Evolutionary conservation across 2,797 vertebrate species (phyloP).

Genomic region (Kryptopterus vitreolus): DNA sequence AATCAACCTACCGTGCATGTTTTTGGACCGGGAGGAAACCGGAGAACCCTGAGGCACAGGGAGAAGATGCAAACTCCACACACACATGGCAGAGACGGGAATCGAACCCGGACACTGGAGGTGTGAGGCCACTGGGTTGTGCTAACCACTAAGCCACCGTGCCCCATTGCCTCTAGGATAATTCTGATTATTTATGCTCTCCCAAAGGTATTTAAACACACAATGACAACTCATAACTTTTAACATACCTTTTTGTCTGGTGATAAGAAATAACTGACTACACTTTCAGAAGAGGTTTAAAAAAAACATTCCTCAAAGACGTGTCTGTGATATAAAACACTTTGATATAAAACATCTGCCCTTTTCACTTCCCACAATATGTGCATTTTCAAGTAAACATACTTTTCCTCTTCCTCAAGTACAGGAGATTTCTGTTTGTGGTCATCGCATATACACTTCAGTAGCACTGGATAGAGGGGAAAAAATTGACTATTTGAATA

Average conservation of each 20-base stretch:
- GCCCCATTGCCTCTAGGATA: no score
- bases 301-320: not conserved
- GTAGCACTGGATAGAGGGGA: not conserved
- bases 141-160: no score
- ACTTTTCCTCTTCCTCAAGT: not conserved
- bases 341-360: not conserved
- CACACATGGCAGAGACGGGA: no score
- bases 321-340: not conserved
- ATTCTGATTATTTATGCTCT: not conserved
- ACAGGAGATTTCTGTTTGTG: not conserved
- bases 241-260: not conserved
- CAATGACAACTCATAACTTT: not conserved
- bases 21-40: no score
- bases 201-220: not conserved
- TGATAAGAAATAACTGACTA: not conserved
- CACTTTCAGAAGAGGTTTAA: not conserved
- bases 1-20: no score
- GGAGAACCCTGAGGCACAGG: no score
- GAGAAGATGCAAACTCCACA: no score
- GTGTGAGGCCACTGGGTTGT: no score
- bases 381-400: not conserved
- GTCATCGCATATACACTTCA: not conserved
- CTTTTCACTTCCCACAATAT: not conserved
- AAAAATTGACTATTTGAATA: conserved; percentile 1
- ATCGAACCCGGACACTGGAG: no score